phyloP scores from a whole-genome alignment of 1,140 invertebrate species.

The Pararge aegeria region DNA sequence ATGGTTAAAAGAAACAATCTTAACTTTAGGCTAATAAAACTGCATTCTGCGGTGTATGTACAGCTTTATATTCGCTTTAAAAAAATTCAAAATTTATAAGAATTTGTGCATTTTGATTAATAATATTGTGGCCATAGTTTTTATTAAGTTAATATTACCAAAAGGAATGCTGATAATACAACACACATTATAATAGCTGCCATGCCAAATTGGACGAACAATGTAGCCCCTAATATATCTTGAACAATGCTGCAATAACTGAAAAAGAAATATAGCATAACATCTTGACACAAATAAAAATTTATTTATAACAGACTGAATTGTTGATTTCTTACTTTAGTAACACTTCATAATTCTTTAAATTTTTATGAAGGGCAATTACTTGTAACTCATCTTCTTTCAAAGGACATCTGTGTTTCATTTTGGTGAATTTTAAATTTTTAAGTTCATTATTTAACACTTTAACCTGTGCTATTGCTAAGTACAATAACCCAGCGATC shows the following conservation, averaged over 20 bases:
- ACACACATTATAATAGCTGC: conserved; percentile 51
- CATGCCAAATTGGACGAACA: conserved; percentile 52
- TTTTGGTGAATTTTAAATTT: conserved; percentile 32
- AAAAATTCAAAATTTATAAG: too few relatives aligned
- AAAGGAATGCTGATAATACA: conserved; percentile 38
- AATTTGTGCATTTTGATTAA: too few relatives aligned
- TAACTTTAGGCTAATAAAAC: too few relatives aligned
- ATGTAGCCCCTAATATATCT: conserved; percentile 42
- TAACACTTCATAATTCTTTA: conserved; percentile 49
- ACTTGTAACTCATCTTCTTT: conserved; percentile 21
- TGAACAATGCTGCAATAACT: conserved; percentile 49
- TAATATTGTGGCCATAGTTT: too few relatives aligned
- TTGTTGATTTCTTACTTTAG: conserved; percentile 38
- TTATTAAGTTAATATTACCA: conserved; percentile 31
- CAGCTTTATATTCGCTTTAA: too few relatives aligned
- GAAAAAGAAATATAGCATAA: conserved; percentile 23
- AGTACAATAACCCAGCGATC: conserved; percentile 48
- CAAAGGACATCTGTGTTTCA: conserved; percentile 3
- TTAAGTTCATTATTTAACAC: conserved; percentile 40
- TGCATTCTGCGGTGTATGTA: too few relatives aligned
- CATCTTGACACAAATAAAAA: not conserved
- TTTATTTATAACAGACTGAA: too few relatives aligned
- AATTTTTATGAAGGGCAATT: conserved; percentile 31
- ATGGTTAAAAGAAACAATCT: too few relatives aligned
- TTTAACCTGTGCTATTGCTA: conserved; percentile 48